phyloP scores from a whole-genome alignment of 2,113 vertebrate species.

The Chinchilla lanigera region DNA sequence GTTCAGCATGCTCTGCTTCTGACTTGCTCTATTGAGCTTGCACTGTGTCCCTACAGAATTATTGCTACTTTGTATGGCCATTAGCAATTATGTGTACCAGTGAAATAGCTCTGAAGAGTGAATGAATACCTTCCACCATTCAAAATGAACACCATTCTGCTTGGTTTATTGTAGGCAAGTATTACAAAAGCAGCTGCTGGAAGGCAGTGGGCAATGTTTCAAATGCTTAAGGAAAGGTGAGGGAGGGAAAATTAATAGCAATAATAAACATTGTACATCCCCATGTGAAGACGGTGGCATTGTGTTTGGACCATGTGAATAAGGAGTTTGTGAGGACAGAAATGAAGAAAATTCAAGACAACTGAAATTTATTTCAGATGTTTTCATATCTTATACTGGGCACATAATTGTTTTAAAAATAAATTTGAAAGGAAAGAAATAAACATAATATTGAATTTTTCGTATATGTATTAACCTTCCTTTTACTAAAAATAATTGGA shows the following conservation, averaged over 20 bases:
- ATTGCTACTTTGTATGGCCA: neutral
- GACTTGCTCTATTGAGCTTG: neutral
- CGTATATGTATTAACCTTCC: neutral
- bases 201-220: neutral
- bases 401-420: neutral
- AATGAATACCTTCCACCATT: neutral
- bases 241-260: neutral
- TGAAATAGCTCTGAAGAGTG: neutral
- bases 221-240: neutral
- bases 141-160: neutral
- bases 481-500: neutral
- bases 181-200: neutral
- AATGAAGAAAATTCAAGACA: neutral
- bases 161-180: neutral
- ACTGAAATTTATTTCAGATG: neutral
- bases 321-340: neutral
- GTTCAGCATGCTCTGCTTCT: neutral
- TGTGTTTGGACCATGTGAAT: neutral
- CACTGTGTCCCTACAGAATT: neutral
- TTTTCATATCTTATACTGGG: neutral
- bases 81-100: constrained; percentile 26
- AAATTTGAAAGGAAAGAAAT: neutral
- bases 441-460: neutral
- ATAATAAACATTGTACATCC: neutral
- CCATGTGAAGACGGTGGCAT: neutral